Conservation (phyloP, 2,797 vertebrate species). For the Enteromius afrohamiltoni region DNA sequence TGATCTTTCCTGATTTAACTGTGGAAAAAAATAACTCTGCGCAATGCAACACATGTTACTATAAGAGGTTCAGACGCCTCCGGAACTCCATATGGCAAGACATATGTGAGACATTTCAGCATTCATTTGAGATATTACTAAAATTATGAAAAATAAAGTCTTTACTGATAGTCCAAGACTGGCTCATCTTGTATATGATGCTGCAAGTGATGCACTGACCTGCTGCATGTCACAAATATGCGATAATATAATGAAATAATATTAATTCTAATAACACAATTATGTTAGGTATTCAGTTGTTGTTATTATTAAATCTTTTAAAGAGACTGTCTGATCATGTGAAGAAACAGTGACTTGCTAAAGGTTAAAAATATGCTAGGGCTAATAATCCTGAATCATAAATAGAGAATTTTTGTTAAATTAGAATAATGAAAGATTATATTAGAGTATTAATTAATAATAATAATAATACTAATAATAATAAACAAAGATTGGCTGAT, state of each 20-base stretch:
- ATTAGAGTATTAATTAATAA: background rate
- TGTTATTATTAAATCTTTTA: background rate
- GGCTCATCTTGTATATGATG: background rate
- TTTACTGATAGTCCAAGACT: background rate
- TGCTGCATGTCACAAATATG: background rate
- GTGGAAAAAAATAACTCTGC: no score
- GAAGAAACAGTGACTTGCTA: background rate
- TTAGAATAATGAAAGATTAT: background rate
- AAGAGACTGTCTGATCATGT: background rate
- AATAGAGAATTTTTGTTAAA: background rate
- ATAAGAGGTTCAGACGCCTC: background rate
- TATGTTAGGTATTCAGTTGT: background rate
- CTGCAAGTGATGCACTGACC: background rate
- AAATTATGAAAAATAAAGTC: background rate
- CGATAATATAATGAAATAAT: no score
- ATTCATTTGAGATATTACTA: background rate
- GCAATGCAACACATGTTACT: background rate
- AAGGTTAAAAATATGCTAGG: background rate
- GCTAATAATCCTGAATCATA: background rate
- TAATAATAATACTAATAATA: background rate
- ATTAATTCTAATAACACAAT: background rate
- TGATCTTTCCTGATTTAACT: background rate
- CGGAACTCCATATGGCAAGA: constrained; percentile 6
- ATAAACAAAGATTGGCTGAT: background rate
- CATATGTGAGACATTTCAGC: background rate